Conservation (phyloP, 37 sponge, comb jelly and placozoan genomes). For the Mnemiopsis leidyi region DNA sequence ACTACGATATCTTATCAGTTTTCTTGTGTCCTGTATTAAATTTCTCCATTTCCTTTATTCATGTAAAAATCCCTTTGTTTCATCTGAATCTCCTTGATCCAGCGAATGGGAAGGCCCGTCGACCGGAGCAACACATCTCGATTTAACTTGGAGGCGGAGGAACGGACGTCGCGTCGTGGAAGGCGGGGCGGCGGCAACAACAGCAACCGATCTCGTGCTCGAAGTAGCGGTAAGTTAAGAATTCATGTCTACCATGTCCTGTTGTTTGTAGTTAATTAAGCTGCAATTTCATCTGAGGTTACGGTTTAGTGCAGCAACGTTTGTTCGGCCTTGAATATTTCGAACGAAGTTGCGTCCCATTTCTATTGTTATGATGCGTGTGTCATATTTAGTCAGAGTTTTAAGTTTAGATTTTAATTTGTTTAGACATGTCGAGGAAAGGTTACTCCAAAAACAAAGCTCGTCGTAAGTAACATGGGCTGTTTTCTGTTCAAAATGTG, state of each 20-base stretch:
- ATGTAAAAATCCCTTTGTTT: too few species aligned
- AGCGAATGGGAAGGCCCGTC: slow-evolving; percentile 2
- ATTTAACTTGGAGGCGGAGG: slow-evolving; percentile 13
- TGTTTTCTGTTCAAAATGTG: neutral
- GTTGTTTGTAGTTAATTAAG: too few species aligned
- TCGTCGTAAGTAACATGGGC: neutral
- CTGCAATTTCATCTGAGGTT: too few species aligned
- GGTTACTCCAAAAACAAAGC: neutral
- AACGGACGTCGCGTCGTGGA: slow-evolving; percentile 8
- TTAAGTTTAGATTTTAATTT: neutral
- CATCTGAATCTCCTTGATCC: too few species aligned
- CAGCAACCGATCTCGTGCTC: slow-evolving; percentile 41
- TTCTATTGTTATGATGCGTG: neutral
- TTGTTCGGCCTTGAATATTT: too few species aligned
- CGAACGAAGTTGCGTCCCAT: too few species aligned
- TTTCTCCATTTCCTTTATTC: neutral
- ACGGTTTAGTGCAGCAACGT: too few species aligned
- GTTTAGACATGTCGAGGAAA: neutral
- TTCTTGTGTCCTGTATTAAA: neutral
- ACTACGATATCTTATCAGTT: neutral
- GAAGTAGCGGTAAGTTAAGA: slow-evolving; percentile 14
- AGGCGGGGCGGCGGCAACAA: neutral
- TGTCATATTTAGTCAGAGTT: neutral
- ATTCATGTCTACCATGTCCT: neutral
- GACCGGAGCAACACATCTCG: slow-evolving; percentile 33